These are phyloP conservation scores for Zoanthus solanderi DNA, from an alignment of 92 coral and sea anemone genomes.

Conservation along the genomic window DNA sequence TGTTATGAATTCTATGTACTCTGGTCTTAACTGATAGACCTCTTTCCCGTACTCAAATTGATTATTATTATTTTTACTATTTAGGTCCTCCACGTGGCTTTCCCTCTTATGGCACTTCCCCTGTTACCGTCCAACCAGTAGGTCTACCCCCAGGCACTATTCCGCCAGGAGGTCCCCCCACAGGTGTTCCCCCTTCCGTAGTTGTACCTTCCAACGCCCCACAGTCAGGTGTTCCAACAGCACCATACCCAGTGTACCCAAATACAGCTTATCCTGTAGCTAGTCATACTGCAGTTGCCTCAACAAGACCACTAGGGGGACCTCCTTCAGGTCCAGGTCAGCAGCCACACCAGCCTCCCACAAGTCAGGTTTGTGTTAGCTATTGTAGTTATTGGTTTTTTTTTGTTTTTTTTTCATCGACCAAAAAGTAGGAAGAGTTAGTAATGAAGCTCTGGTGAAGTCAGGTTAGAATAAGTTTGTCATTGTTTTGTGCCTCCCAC, in stretches of 20 bases:
- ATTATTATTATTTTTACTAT: background rate
- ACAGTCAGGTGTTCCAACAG: conserved; percentile 4
- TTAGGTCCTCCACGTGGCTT: conserved; percentile 62
- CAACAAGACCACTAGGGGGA: conserved; percentile 16
- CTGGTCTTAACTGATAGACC: too few relatives aligned
- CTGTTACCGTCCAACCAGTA: conserved; percentile 56
- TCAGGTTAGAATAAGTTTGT: too few relatives aligned
- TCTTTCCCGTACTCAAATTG: too few relatives aligned
- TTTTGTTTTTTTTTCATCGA: background rate
- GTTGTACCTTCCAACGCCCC: conserved; percentile 4
- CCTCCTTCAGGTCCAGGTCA: conserved; percentile 26
- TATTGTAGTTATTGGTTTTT: background rate
- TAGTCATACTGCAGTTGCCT: background rate
- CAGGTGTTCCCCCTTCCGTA: conserved; percentile 34
- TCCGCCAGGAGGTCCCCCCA: conserved; percentile 38
- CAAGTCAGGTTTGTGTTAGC: background rate
- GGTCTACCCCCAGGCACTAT: conserved; percentile 51
- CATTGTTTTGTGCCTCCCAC: too few relatives aligned
- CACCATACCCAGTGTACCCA: conserved; percentile 39
- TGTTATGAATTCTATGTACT: too few relatives aligned
- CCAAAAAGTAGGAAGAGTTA: background rate
- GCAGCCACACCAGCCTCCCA: background rate
- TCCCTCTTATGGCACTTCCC: conserved; percentile 63
- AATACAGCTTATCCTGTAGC: conserved; percentile 46
- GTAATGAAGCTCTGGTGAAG: too few relatives aligned